Evolutionary conservation across 2,888 invertebrate species (phyloP), one percentile per base, ranked within the genome.

Genomic region (Prosapia bicincta): DNA sequence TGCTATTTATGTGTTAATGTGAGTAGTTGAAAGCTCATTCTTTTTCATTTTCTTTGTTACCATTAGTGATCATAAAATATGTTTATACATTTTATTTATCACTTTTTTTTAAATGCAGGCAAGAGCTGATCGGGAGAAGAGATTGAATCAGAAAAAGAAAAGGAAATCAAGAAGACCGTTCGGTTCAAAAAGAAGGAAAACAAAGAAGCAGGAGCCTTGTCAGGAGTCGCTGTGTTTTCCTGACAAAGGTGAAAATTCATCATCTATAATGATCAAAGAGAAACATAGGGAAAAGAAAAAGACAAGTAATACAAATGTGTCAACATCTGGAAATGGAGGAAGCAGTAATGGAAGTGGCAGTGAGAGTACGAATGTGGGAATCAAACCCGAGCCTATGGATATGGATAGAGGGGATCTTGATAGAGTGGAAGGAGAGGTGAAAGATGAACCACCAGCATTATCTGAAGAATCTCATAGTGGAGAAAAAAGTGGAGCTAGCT

Each of bases 201-300:
- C 54, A 54, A 54, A 54, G 54, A 54, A 54, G 54, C 54, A 54
- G 54, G 20, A 54, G 54, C 54, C 20, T 54, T 20, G 20, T 54
- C 54, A 20, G 54, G 54, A 54, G 54, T 54, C 20, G 54, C 54
- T 54, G 54, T 20, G n/a, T 9, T 54, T 54, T 20, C 54, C 54
- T 20, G 54, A 54, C n/a, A 54, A 54, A n/a, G 20, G 54, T 54
- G 54, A 54, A 54, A 54, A 54, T 54, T 54, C 20, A 54, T 54
- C 66, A 28, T 71, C 30, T 75, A 79, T 77, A 70, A 81, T 81
- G 80, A 79, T 80, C 77, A 81, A 81, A 78, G 81, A 81, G 77
- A 80, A 80, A 79, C 79, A 75, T 72, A 80, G 79, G 68, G 79
- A 78, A 66, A 79, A 81, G 76, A 80, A 80, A 79, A 81, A 80